phyloP scores from a whole-genome alignment of 2,888 invertebrate species.

The Eucriotettix oculatus region DNA sequence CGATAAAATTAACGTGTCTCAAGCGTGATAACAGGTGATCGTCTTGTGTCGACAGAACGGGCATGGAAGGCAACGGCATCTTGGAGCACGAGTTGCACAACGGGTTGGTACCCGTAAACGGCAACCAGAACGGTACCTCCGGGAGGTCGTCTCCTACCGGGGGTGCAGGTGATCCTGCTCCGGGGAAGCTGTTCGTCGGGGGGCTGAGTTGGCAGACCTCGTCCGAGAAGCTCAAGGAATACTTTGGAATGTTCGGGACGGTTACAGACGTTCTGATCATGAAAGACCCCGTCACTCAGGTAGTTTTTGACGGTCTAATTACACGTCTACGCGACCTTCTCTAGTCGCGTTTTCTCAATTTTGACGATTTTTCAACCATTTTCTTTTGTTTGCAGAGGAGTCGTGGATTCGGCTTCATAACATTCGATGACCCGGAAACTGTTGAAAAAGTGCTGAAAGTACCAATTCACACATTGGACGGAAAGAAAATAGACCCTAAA shows the following conservation, averaged over 20 bases:
- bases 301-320: constrained; percentile 24
- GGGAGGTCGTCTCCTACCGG: constrained; percentile 25
- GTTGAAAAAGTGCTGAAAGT: constrained; percentile 84
- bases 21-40: too few species aligned
- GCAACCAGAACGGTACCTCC: constrained; percentile 25
- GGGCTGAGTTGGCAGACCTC: constrained; percentile 89
- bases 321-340: too few species aligned
- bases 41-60: constrained; percentile 24
- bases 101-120: constrained; percentile 25
- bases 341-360: too few species aligned
- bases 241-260: constrained; percentile 82
- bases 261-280: constrained; percentile 85
- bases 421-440: constrained; percentile 77
- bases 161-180: constrained; percentile 44
- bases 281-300: constrained; percentile 90
- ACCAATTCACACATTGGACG: constrained; percentile 68
- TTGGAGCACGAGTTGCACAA: constrained; percentile 32
- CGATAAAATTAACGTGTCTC: constrained; percentile 7
- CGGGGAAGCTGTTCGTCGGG: constrained; percentile 77
- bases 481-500: constrained; percentile 87
- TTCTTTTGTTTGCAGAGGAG: constrained; percentile 54
- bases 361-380: too few species aligned
- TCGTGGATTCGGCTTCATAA: constrained; percentile 88
- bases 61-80: constrained; percentile 25
- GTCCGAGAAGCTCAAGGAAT: constrained; percentile 79